A percentile compares a stretch with the other conserved stretches of the same genome.
Conservation (phyloP, 2,888 invertebrate species). For the Hartigia nigra region DNA sequence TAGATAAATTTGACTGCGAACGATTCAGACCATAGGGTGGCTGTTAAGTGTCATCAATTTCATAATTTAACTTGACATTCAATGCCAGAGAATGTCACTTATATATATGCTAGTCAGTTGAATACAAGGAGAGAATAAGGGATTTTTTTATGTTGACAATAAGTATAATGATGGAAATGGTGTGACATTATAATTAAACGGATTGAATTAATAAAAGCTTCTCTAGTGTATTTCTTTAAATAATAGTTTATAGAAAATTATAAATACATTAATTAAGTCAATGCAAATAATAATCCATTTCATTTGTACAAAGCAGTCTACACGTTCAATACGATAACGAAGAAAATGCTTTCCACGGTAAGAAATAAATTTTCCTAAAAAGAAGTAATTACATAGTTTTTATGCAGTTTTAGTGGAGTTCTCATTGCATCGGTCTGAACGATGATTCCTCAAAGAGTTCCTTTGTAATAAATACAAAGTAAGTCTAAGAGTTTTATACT, state of each 20-base stretch:
- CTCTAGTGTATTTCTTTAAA: neutral
- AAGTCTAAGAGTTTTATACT: neutral
- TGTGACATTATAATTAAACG: neutral
- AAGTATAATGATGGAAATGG: neutral
- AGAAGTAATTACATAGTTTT: neutral
- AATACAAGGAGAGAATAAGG: neutral
- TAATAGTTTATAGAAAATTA: neutral
- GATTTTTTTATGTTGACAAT: neutral
- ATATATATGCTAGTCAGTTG: neutral
- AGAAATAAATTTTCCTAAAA: neutral
- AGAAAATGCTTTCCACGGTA: neutral
- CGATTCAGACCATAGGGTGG: slow-evolving; percentile 30
- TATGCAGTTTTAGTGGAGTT: neutral
- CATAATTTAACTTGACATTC: neutral
- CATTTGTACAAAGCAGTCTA: neutral
- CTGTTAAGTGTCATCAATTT: neutral
- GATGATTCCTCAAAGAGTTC: neutral
- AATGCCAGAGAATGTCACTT: neutral
- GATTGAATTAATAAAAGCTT: neutral
- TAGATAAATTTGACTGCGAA: slow-evolving; percentile 37
- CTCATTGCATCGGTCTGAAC: neutral
- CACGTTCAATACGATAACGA: neutral
- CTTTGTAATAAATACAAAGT: neutral
- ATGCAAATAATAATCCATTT: neutral
- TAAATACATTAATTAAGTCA: neutral